Percentiles rank a stretch among this genome's conserved stretches.
Evolutionary conservation across 2,888 invertebrate species (phyloP).

Genomic region (Timandra comae): DNA sequence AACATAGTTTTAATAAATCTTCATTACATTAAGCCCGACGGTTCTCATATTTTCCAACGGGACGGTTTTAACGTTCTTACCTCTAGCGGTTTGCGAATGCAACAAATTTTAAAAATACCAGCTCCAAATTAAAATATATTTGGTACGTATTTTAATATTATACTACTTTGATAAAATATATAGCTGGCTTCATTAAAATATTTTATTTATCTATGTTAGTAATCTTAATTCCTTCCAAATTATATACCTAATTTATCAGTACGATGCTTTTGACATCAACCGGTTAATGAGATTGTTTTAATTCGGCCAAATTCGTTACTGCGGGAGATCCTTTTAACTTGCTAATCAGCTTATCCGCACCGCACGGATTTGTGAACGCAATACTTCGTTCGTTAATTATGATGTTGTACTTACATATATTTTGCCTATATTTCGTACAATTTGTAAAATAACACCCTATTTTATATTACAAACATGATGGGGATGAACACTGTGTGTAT

Average conservation of each 20-base stretch:
- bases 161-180: no score
- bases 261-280: constrained; percentile 34
- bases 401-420: no score
- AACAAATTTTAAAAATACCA: no score
- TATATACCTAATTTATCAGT: constrained; percentile 32
- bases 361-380: constrained; percentile 46
- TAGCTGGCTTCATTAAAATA: no score
- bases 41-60: constrained; percentile 58
- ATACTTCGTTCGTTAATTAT: not conserved
- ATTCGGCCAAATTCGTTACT: constrained; percentile 44
- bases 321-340: constrained; percentile 53
- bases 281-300: constrained; percentile 57
- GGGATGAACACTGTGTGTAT: no score
- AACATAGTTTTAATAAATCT: constrained; percentile 60
- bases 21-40: constrained; percentile 55
- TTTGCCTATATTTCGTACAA: no score
- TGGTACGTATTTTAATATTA: no score
- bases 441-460: no score
- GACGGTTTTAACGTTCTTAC: constrained; percentile 56
- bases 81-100: constrained; percentile 46
- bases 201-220: no score
- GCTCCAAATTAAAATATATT: no score
- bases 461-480: no score
- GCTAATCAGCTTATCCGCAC: constrained; percentile 58
- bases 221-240: constrained; percentile 1